A percentile compares a stretch with the other conserved stretches of the same genome.
These are phyloP conservation scores for Leptura quadrifasciata DNA, from an alignment of 2,888 invertebrate genomes.

Conservation along the genomic window DNA sequence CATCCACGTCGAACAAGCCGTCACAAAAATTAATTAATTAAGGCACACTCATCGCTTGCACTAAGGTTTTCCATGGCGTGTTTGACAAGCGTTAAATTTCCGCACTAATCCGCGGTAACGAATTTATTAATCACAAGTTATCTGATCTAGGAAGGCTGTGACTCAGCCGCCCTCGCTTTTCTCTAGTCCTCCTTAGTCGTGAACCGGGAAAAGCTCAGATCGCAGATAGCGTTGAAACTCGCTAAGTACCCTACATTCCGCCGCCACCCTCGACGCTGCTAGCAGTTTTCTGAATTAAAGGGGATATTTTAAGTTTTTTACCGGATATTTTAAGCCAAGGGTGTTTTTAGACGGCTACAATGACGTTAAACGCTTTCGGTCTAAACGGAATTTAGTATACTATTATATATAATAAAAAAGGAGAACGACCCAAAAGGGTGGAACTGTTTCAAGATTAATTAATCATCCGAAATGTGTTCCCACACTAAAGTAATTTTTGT, in stretches of 20 bases:
- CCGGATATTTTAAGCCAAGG: slow-evolving; percentile 49
- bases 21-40: slow-evolving; percentile 41
- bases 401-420: slow-evolving; percentile 32
- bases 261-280: slow-evolving; percentile 35
- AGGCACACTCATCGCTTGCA: slow-evolving; percentile 34
- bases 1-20: slow-evolving; percentile 9
- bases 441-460: slow-evolving; percentile 18
- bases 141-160: slow-evolving; percentile 65
- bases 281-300: slow-evolving; percentile 51
- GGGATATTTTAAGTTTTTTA: slow-evolving; percentile 53
- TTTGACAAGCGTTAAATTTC: slow-evolving; percentile 69
- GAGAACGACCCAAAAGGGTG: slow-evolving; percentile 20
- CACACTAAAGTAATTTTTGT: slow-evolving; percentile 9
- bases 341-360: slow-evolving; percentile 49
- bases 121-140: slow-evolving; percentile 69
- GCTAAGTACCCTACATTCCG: slow-evolving; percentile 40
- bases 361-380: slow-evolving; percentile 50
- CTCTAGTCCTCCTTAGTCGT: slow-evolving; percentile 41
- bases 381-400: slow-evolving; percentile 51
- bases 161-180: slow-evolving; percentile 50
- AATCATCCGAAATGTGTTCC: slow-evolving; percentile 14
- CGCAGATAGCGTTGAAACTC: slow-evolving; percentile 52
- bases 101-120: slow-evolving; percentile 67
- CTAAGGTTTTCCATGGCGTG: slow-evolving; percentile 54
- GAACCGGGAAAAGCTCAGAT: slow-evolving; percentile 41